Conservation (phyloP, 2,888 invertebrate genomes). For the Dynastes tityus region DNA sequence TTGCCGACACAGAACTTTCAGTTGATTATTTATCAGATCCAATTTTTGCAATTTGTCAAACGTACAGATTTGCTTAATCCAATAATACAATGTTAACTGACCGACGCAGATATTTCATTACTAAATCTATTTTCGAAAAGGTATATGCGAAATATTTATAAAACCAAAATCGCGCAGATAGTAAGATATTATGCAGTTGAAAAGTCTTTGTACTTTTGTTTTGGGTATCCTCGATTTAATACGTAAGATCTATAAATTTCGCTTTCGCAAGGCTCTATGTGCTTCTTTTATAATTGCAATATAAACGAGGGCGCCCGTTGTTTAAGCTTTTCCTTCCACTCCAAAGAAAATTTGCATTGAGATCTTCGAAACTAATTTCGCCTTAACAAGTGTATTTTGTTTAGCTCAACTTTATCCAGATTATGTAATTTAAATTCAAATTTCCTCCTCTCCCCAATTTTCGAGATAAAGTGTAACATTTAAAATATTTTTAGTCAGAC, state of each 20-base stretch:
- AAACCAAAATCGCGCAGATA: too few species aligned
- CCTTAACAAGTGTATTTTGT: constrained; percentile 43
- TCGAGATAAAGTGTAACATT: constrained; percentile 31
- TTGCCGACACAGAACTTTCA: too few species aligned
- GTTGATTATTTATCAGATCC: too few species aligned
- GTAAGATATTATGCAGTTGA: too few species aligned
- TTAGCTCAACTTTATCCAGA: constrained; percentile 42
- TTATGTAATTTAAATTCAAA: constrained; percentile 44
- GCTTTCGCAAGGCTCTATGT: background rate
- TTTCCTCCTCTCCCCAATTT: constrained; percentile 34
- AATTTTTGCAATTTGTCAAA: too few species aligned
- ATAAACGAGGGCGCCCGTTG: constrained; percentile 8
- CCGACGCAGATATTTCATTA: too few species aligned
- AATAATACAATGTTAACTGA: too few species aligned
- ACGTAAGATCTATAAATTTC: constrained; percentile 3
- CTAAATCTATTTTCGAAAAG: too few species aligned
- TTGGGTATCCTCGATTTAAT: background rate
- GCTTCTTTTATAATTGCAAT: constrained; percentile 18
- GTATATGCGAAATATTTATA: too few species aligned
- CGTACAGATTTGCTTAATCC: too few species aligned
- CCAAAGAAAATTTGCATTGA: constrained; percentile 37
- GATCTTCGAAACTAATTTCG: constrained; percentile 35
- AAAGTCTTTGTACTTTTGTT: background rate
- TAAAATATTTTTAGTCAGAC: constrained; percentile 27
- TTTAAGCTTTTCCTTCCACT: constrained; percentile 22